Base-by-base conservation (phyloP, 2,888 invertebrate genomes). In the Drosophila anomelani region DNA sequence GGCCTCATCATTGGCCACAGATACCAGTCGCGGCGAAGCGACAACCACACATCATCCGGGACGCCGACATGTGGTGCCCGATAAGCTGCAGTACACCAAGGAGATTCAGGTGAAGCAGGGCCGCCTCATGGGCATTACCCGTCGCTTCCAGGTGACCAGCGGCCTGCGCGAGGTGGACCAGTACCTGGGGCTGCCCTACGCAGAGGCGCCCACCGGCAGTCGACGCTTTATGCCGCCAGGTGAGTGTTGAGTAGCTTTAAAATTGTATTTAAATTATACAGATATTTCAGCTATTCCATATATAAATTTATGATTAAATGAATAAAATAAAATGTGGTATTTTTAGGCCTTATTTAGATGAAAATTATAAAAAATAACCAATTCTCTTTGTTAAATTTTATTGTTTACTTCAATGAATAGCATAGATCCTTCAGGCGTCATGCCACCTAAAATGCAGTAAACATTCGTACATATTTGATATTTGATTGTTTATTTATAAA, bases 151-250 rank as follows among this genome's bases (percentile, higher is more conserved):
- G 78, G 92, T 94, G 41, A 94, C 94, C 79, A 94, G 94, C 61
- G 94, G 95, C 39, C 91, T 96, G 66, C 94, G 94, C 82, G 93
- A 93, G 34, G 95, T 96, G 73, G 96, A 96, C 90, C 95, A 96
- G 91, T 96, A 95, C 90, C 93, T 95, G 60, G 96, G 97, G 4
- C 94, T 97, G 81, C 97, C 97, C 6, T 97, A 96, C 92, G 97
- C 97, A 6, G 96, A 96, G 39, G 94, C 97, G 12, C 97, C 97
- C 1, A 94, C 95, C 7, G 96, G 95, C 8, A 94, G 93, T 66
- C 93, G 96, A 57, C 94, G 97, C 67, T 97, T 97, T 92, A 96
- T 97, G 95, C 97, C 97, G 38, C 97, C 97, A 77, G 96, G 95
- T 94, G 90, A 91, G 90, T 79, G 49, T 4, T 15, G 2, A 44